phyloP scores from a whole-genome alignment of 2,888 invertebrate genomes.

The Galerucella pusilla region DNA sequence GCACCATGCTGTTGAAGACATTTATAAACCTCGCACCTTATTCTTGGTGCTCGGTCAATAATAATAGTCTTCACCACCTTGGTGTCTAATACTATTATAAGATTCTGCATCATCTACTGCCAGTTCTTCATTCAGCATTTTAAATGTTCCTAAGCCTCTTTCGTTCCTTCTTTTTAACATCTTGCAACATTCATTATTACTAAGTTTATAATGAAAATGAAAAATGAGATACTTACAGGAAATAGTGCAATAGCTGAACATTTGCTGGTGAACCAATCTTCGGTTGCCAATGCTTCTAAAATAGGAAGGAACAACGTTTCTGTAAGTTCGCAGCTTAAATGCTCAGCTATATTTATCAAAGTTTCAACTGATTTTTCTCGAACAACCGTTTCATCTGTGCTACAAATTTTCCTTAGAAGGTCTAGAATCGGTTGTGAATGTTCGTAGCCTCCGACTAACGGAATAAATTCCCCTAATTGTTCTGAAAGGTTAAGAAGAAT shows the following conservation, averaged over 20 bases:
- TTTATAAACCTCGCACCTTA: too few relatives aligned
- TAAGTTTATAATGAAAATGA: too few relatives aligned
- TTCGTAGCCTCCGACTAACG: conserved; percentile 58
- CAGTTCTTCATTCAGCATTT: too few relatives aligned
- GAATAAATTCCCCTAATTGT: conserved; percentile 56
- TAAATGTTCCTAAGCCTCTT: too few relatives aligned
- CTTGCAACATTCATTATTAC: too few relatives aligned
- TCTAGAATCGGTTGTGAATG: conserved; percentile 55
- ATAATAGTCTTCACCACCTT: too few relatives aligned
- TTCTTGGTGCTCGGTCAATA: too few relatives aligned
- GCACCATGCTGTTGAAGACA: too few relatives aligned
- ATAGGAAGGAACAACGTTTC: conserved; percentile 54
- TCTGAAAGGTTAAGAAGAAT: conserved; percentile 56
- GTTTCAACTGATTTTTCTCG: conserved; percentile 56
- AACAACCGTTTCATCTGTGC: conserved; percentile 58
- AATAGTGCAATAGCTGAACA: conserved; percentile 54
- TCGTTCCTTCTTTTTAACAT: too few relatives aligned
- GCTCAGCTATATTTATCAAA: conserved; percentile 51
- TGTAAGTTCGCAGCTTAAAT: conserved; percentile 51
- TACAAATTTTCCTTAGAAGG: conserved; percentile 56
- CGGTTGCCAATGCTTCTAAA: conserved; percentile 51
- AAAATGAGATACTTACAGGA: conserved; percentile 47
- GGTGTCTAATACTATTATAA: too few relatives aligned
- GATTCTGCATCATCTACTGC: too few relatives aligned
- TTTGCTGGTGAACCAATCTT: conserved; percentile 58